Evolutionary conservation across 2,797 vertebrate genomes (phyloP), one percentile per base, ranked within the genome.

Genomic region (Thalassophryne amazonica): DNA sequence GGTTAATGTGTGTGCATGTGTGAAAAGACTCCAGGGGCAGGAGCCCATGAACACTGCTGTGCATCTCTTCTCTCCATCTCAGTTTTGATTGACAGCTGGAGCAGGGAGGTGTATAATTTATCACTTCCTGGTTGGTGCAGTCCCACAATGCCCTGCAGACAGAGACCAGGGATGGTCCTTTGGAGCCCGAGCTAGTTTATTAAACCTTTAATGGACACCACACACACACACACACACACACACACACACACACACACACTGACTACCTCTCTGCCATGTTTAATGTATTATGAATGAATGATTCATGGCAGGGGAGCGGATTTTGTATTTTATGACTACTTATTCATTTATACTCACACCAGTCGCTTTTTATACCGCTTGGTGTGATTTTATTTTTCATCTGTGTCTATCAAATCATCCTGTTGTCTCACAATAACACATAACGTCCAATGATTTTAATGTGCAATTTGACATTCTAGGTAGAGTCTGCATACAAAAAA

Each of bases 241-340:
- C 47, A 50, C 50, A 27, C 60, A 45, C 34, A 32, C 43, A 37
- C 55, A 17, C 33, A 18, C 42, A 47, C 63, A 37, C 58, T 61
- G 52, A 71, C 74, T 76, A 65, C 65, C 68, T 63, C 72, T 76
- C 79, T 70, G 80, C 88, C 86, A 90, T 91, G 82, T 89, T 90
- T 91, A 87, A 91, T 91, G 84, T 74, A 84, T 83, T 73, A 86
- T 83, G 70, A 81, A 89, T 91, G 81, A 89, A 91, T 89, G 86
- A 90, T 91, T 90, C 78, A 91, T 91, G 76, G 67, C 51, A 67
- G 62, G 67, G 72, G 79, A 77, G 71, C 73, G 62, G 74, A 69
- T 72, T 81, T 70, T 55, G 59, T 81, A 83, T 81, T 83, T 86
- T 85, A 80, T 55, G 63, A 63, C 67, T 80, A 33, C 75, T 82